A percentile compares a stretch with the other conserved stretches of the same genome.
Conservation (phyloP, 2,888 invertebrate species). For the Amitus sp. region DNA sequence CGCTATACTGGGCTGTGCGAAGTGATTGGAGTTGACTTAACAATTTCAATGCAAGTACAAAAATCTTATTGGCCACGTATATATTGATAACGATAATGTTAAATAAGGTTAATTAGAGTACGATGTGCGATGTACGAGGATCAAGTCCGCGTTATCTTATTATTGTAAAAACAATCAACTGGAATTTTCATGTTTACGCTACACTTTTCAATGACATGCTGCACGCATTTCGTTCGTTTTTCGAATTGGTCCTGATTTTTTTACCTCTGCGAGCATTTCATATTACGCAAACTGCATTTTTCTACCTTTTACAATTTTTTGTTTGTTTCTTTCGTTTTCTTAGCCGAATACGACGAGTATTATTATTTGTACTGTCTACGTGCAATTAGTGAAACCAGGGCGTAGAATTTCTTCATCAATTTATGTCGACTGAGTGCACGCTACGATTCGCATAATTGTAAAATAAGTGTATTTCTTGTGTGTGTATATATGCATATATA, state of each 20-base stretch:
- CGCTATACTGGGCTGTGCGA: conserved; percentile 66
- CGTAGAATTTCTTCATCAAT: conserved; percentile 7
- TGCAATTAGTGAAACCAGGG: conserved; percentile 9
- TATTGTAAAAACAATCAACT: conserved; percentile 45
- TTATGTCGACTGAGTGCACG: conserved; percentile 21
- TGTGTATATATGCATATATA: conserved; percentile 17
- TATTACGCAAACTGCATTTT: conserved; percentile 32
- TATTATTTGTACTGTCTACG: conserved; percentile 19
- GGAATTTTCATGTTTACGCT: conserved; percentile 44
- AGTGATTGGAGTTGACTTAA: conserved; percentile 66
- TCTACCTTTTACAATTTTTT: conserved; percentile 15
- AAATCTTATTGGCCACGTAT: conserved; percentile 66
- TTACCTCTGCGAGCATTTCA: conserved; percentile 29
- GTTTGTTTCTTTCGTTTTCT: conserved; percentile 5
- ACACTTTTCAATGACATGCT: conserved; percentile 24
- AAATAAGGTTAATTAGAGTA: conserved; percentile 58
- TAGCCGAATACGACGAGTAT: conserved; percentile 21
- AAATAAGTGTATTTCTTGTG: conserved; percentile 18
- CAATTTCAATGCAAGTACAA: conserved; percentile 66
- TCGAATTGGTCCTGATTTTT: conserved; percentile 23
- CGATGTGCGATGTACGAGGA: conserved; percentile 49
- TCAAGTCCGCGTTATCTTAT: conserved; percentile 52
- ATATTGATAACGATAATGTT: conserved; percentile 62
- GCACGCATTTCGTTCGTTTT: conserved; percentile 32
- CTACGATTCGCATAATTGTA: conserved; percentile 28